A percentile compares a stretch with the other conserved stretches of the same genome.
Conservation (phyloP, 2,888 invertebrate genomes). For the Cataglyphis livida region DNA sequence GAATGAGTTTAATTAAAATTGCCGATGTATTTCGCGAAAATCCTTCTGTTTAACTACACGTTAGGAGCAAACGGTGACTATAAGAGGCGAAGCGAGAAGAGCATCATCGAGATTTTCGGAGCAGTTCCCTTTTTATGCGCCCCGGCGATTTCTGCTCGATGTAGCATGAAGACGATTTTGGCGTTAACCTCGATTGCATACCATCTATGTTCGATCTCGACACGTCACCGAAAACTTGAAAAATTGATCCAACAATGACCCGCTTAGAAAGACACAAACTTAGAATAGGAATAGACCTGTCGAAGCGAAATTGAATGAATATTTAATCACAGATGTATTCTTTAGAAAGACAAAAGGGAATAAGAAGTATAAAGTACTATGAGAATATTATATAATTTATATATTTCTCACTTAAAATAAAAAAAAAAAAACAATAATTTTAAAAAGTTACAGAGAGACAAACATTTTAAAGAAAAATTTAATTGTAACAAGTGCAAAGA, state of each 20-base stretch:
- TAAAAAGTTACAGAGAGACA: neutral
- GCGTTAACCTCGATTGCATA: slow-evolving; percentile 58
- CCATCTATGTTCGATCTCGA: slow-evolving; percentile 14
- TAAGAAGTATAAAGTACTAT: neutral
- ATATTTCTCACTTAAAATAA: neutral
- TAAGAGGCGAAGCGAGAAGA: slow-evolving; percentile 15
- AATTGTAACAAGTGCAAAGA: neutral
- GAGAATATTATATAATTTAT: neutral
- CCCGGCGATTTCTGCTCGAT: slow-evolving; percentile 72
- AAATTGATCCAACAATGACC: slow-evolving; percentile 12
- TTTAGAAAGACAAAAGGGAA: neutral
- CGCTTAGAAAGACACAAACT: neutral
- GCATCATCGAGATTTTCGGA: neutral
- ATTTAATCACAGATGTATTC: slow-evolving; percentile 4
- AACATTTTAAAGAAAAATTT: neutral
- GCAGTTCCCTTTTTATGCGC: slow-evolving; percentile 37
- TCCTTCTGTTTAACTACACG: slow-evolving; percentile 41
- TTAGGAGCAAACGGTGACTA: neutral
- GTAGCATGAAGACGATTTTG: slow-evolving; percentile 76
- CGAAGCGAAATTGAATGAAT: neutral
- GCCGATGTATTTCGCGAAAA: neutral
- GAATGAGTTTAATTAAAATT: slow-evolving; percentile 14
- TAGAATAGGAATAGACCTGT: neutral
- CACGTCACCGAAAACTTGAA: neutral
- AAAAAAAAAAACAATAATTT: neutral